Percentiles rank a stretch among this genome's conserved stretches.
These are phyloP conservation scores for Leguminivora glycinivorella DNA, from an alignment of 1,140 invertebrate species.

Conservation along the genomic window DNA sequence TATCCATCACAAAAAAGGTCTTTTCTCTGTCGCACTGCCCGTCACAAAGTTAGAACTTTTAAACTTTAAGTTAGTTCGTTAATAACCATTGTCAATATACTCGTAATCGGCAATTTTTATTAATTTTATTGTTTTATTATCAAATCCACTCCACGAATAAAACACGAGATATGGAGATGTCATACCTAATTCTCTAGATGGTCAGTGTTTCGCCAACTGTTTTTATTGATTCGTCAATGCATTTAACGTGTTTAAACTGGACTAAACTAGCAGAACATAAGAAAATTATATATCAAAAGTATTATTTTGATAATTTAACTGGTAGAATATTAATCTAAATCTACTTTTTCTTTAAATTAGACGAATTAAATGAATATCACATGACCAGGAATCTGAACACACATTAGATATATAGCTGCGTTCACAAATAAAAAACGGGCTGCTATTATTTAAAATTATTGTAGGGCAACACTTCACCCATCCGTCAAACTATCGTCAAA, in stretches of 20 bases:
- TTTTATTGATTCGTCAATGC: not conserved
- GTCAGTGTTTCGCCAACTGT: not conserved
- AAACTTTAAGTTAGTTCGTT: constrained; percentile 25
- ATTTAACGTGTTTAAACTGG: not conserved
- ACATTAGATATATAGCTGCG: not conserved
- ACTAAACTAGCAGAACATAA: not conserved
- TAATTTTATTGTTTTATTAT: constrained; percentile 29
- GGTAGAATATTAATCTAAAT: not conserved
- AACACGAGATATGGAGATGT: constrained; percentile 21
- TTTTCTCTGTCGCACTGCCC: not conserved
- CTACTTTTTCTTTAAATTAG: not conserved
- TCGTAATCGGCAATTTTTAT: not conserved
- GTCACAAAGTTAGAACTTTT: not conserved
- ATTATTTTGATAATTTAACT: not conserved
- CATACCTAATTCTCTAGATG: not conserved
- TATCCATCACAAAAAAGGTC: constrained; percentile 61
- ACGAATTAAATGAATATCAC: not conserved
- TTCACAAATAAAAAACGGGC: not conserved
- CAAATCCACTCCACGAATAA: constrained; percentile 12
- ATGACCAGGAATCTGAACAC: constrained; percentile 5
- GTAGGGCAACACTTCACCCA: not conserved
- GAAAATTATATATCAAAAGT: not conserved
- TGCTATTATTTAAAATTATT: not conserved
- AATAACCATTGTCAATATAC: constrained; percentile 16
- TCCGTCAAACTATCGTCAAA: too few relatives aligned